Conservation (phyloP, 1,140 invertebrate species). For the Drosophila lowei region DNA sequence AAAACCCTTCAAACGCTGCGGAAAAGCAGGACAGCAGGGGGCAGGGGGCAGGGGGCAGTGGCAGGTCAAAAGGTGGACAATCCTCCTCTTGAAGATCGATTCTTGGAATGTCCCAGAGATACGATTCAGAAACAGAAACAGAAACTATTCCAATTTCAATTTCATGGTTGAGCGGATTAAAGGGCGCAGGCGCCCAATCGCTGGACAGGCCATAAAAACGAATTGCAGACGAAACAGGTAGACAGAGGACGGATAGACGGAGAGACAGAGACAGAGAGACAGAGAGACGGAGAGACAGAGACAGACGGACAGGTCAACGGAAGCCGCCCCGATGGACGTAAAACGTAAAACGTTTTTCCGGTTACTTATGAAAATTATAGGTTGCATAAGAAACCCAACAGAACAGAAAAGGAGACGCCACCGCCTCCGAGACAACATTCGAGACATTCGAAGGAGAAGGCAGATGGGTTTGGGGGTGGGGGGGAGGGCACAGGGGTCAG, state of each 20-base stretch:
- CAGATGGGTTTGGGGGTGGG: background rate
- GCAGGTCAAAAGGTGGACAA: constrained; percentile 3
- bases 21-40: background rate
- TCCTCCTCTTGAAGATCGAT: background rate
- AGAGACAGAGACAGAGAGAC: no score
- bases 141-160: constrained; percentile 28
- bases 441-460: constrained; percentile 1
- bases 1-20: no score
- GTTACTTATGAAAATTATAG: constrained; percentile 73
- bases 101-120: no score
- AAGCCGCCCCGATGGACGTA: constrained; percentile 33
- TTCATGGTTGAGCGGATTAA: constrained; percentile 33
- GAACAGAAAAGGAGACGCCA: constrained; percentile 3
- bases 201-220: constrained; percentile 28
- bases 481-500: no score
- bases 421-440: constrained; percentile 13
- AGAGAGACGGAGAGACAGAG: no score
- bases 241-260: no score
- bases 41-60: no score
- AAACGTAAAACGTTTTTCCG: constrained; percentile 66
- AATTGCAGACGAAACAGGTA: background rate
- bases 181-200: constrained; percentile 30
- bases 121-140: no score
- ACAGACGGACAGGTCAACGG: constrained; percentile 23
- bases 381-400: constrained; percentile 50